A percentile compares a stretch with the other conserved stretches of the same genome.
These are phyloP conservation scores for Pomacea canaliculata DNA, from an alignment of 2,888 invertebrate species.

Conservation along the genomic window DNA sequence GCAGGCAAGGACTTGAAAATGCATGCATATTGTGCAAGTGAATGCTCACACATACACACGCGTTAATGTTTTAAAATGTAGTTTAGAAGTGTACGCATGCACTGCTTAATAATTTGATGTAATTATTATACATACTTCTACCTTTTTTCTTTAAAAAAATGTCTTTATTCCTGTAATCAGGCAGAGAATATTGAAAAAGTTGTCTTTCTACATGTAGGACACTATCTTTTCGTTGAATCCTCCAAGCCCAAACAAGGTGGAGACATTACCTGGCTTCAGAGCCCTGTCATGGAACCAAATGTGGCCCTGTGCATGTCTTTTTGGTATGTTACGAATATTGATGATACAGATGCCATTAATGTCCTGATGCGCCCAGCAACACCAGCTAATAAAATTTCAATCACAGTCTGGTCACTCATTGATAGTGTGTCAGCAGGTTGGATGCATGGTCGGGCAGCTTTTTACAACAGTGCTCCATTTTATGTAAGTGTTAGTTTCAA, in stretches of 20 bases:
- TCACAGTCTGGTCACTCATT: slow-evolving; percentile 48
- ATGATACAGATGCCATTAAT: slow-evolving; percentile 45
- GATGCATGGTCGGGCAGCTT: slow-evolving; percentile 45
- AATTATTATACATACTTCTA: too few species aligned
- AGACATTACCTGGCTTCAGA: slow-evolving; percentile 54
- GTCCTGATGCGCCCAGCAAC: slow-evolving; percentile 37
- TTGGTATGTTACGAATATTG: slow-evolving; percentile 62
- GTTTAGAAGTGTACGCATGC: too few species aligned
- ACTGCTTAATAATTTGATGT: too few species aligned
- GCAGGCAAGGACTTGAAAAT: too few species aligned
- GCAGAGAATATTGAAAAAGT: slow-evolving; percentile 32
- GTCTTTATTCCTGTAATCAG: too few species aligned
- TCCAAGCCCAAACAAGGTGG: slow-evolving; percentile 74
- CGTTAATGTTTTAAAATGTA: too few species aligned
- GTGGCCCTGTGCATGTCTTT: slow-evolving; percentile 54
- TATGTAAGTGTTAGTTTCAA: slow-evolving; percentile 40
- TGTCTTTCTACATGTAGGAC: slow-evolving; percentile 40
- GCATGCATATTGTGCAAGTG: too few species aligned
- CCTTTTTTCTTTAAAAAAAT: too few species aligned
- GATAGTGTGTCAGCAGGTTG: slow-evolving; percentile 48
- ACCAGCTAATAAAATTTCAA: slow-evolving; percentile 37
- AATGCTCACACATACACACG: too few species aligned
- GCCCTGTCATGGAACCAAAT: slow-evolving; percentile 49
- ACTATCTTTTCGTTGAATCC: slow-evolving; percentile 75
- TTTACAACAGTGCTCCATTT: slow-evolving; percentile 45